Percentiles rank a stretch among this genome's conserved stretches.
These are phyloP conservation scores for Eudasyphora cyanicolor DNA, from an alignment of 2,888 invertebrate genomes.

Conservation along the genomic window DNA sequence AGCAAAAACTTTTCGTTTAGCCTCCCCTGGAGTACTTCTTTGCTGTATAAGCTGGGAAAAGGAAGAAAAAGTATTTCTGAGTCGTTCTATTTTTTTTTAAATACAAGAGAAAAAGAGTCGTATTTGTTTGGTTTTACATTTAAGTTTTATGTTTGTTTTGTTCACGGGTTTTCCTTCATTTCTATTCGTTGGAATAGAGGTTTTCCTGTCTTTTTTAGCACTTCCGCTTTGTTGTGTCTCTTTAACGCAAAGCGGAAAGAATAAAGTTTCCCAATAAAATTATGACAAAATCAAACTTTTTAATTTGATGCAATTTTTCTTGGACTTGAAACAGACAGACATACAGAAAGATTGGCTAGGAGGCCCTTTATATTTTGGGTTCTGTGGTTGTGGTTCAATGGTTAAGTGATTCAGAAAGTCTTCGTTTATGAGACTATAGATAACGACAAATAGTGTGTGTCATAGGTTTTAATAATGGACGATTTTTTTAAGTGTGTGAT, in stretches of 20 bases:
- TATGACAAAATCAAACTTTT: conserved; percentile 72
- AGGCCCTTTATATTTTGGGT: too few relatives aligned
- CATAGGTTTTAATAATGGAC: too few relatives aligned
- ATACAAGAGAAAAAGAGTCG: too few relatives aligned
- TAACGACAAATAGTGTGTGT: too few relatives aligned
- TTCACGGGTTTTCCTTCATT: conserved; percentile 42
- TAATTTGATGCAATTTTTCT: conserved; percentile 71
- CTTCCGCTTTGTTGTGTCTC: conserved; percentile 10
- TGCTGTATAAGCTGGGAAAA: neutral
- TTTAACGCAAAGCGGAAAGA: conserved; percentile 19
- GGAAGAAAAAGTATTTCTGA: conserved; percentile 1
- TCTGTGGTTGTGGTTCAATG: neutral
- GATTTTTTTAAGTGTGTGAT: too few relatives aligned
- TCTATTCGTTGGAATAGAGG: conserved; percentile 24
- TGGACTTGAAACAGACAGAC: neutral
- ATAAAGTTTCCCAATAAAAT: conserved; percentile 76
- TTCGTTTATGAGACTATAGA: too few relatives aligned
- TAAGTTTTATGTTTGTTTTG: conserved; percentile 53
- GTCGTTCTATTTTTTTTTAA: conserved; percentile 28
- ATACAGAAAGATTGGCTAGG: too few relatives aligned
- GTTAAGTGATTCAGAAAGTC: neutral
- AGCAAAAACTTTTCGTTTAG: conserved; percentile 59
- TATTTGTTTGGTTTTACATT: conserved; percentile 54
- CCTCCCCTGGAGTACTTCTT: conserved; percentile 36
- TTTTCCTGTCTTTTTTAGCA: conserved; percentile 35